Percentiles rank a stretch among this genome's conserved stretches.
Conservation (phyloP, 2,888 invertebrate genomes). For the Charanyca ferruginea region DNA sequence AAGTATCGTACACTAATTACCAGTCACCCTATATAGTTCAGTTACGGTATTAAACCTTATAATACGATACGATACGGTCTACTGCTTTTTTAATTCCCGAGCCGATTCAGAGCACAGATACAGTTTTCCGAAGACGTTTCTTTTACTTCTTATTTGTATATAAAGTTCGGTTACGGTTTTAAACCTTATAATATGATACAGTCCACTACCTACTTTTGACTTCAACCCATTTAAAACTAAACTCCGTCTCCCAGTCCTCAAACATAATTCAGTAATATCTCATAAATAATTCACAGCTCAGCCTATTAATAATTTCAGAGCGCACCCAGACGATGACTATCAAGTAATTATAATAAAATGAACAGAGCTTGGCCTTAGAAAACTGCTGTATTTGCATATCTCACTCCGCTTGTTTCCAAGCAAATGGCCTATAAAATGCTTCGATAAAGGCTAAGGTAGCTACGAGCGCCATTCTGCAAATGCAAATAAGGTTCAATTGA, state of each 20-base stretch:
- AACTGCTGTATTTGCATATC: constrained; percentile 81
- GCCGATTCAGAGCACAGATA: too few species aligned
- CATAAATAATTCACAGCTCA: constrained; percentile 42
- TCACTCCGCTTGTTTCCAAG: constrained; percentile 72
- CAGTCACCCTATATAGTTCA: too few species aligned
- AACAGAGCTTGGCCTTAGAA: constrained; percentile 67
- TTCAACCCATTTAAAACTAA: background rate
- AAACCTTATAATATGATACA: too few species aligned
- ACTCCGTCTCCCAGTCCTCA: background rate
- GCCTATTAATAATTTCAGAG: constrained; percentile 48
- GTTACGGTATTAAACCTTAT: too few species aligned
- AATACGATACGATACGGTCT: too few species aligned
- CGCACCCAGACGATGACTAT: constrained; percentile 48
- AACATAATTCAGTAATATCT: constrained; percentile 41
- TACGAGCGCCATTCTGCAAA: constrained; percentile 59
- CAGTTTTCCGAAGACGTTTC: too few species aligned
- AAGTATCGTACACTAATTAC: too few species aligned
- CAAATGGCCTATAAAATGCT: constrained; percentile 78
- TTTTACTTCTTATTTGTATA: too few species aligned
- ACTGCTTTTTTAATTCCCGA: too few species aligned
- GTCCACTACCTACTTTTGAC: too few species aligned
- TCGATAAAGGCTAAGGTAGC: constrained; percentile 74
- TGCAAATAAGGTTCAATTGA: constrained; percentile 42
- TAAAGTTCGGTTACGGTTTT: too few species aligned
- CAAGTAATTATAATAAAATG: constrained; percentile 73